Base-by-base conservation (phyloP, 2,888 invertebrate genomes). In the Sinhomidia bicolor region DNA sequence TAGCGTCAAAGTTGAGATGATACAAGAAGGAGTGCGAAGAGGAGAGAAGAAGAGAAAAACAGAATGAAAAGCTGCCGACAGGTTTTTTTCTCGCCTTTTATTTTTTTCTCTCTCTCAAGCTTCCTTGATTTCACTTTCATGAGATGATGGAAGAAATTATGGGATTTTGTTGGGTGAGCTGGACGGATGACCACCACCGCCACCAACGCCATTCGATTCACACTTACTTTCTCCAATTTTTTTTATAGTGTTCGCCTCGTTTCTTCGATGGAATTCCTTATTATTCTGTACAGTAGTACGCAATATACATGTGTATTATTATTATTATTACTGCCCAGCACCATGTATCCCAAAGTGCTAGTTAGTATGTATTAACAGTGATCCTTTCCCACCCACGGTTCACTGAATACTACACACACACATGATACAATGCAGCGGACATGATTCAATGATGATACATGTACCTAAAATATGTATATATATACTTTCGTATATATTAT, bases 191-290 rank as follows among this genome's bases (percentile, higher is more conserved):
- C 79, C 86, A 17, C 14, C 26, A 17, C 29, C n/a, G 3, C 17
- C 29, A 51, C 20, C 26, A 74, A 6, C n/a, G 26, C 26, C 26
- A 20, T 47, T 47, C 14, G 36, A 85, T 86, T 81, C 81, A 74
- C 86, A 86, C 81, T 86, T 74, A n/a, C n/a, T n/a, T n/a, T 29
- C 62, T 60, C 47, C 51, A 78, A 60, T 74, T 84, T n/a, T n/a
- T n/a, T n/a, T n/a, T n/a, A n/a, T n/a, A n/a, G n/a, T n/a, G 71
- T 71, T 36, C 32, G 68, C 57, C 41, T 74, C 7, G 44, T 23
- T 74, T 26, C 83, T 60, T 32, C 68, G 7, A 5, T 32, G 82
- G 68, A 62, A 82, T 80, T n/a, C 26, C 23, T 62, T 71, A 29
- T 47, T 81, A 44, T 29, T 36, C 65, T 17, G 41, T 71, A n/a